phyloP scores from a whole-genome alignment of 2,797 vertebrate genomes.

The Anguilla anguilla region DNA sequence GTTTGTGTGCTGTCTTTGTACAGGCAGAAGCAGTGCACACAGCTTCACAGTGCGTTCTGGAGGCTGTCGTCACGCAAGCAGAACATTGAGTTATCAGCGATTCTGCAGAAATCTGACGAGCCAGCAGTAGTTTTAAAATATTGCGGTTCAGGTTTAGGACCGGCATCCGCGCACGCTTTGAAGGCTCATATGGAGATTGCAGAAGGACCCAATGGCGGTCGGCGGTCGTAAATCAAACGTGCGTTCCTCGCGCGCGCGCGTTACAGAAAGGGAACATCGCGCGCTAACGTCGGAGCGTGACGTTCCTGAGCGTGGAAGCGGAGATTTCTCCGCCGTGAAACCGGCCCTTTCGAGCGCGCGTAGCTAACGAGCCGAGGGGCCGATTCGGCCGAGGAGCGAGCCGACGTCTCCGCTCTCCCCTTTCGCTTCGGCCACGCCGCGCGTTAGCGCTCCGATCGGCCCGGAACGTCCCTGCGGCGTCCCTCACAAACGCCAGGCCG shows the following conservation, averaged over 20 bases:
- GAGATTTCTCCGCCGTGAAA: background rate
- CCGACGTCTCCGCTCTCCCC: background rate
- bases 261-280: background rate
- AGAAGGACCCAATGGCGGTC: background rate
- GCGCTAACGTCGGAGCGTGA: background rate
- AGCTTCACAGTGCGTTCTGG: background rate
- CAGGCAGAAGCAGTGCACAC: background rate
- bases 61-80: background rate
- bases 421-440: background rate
- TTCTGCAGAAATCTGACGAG: background rate
- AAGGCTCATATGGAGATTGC: background rate
- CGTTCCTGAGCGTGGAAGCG: background rate
- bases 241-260: background rate
- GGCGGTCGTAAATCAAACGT: background rate
- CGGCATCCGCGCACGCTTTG: background rate
- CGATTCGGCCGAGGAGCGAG: background rate
- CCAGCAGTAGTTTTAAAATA: background rate
- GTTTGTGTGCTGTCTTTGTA: background rate
- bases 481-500: background rate
- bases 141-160: background rate
- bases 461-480: background rate
- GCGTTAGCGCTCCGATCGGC: background rate
- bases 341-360: background rate
- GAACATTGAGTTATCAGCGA: background rate
- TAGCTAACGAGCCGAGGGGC: background rate